These are phyloP conservation scores for Thereva nobilitata DNA, from an alignment of 2,888 invertebrate genomes.

Conservation along the genomic window DNA sequence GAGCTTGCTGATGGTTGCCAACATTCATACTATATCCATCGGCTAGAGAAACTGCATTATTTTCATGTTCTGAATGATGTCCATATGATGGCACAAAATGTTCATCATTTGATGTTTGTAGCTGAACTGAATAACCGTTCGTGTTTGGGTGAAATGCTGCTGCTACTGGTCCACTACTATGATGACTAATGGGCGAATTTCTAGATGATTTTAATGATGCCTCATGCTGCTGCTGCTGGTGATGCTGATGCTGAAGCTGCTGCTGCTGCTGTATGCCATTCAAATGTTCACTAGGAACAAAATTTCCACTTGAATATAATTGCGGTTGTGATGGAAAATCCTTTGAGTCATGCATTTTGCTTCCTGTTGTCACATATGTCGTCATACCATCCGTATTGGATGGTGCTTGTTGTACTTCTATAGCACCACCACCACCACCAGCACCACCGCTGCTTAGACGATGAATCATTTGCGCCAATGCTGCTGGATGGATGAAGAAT, in stretches of 20 bases:
- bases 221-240: constrained; percentile 42
- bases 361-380: constrained; percentile 22
- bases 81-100: constrained; percentile 3
- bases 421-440: background rate
- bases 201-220: constrained; percentile 41
- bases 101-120: background rate
- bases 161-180: background rate
- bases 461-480: background rate
- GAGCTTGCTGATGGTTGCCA: too few species aligned
- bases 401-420: too few species aligned
- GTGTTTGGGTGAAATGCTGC: background rate
- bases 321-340: constrained; percentile 25
- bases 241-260: constrained; percentile 39
- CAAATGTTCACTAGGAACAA: constrained; percentile 17
- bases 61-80: background rate
- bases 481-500: background rate
- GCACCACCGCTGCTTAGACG: background rate
- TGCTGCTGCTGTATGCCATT: constrained; percentile 42
- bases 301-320: constrained; percentile 24
- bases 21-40: too few species aligned
- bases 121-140: background rate
- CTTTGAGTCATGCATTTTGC: constrained; percentile 18
- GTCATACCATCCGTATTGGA: constrained; percentile 14
- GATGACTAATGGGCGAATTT: too few species aligned
- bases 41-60: too few species aligned